Evolutionary conservation across 2,797 vertebrate species (phyloP).

Genomic region (Girardinus metallicus): DNA sequence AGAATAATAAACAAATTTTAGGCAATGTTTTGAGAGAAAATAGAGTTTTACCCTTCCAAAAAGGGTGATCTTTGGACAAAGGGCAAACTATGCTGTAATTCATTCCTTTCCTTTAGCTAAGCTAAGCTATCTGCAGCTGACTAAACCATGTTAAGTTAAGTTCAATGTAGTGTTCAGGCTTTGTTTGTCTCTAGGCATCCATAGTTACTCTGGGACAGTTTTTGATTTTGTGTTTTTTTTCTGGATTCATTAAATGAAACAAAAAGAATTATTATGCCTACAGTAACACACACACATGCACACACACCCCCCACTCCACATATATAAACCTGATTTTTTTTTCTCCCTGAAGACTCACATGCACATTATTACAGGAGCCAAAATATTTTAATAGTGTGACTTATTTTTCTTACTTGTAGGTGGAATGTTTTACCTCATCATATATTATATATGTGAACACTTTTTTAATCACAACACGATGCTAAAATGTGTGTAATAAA

Average conservation of each 20-base stretch:
- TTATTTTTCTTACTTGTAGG: conserved; percentile 32
- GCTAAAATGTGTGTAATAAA: not conserved
- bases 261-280: not conserved
- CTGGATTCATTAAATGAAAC: not conserved
- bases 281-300: not conserved
- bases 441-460: conserved; percentile 30
- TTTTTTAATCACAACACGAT: not conserved
- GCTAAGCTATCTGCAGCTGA: not conserved
- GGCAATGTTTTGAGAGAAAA: not conserved
- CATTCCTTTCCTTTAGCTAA: not conserved
- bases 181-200: not conserved
- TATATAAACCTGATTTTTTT: not conserved
- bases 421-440: conserved; percentile 22
- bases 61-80: not conserved
- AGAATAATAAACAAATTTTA: not conserved
- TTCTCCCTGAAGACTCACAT: not conserved
- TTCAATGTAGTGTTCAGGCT: not conserved
- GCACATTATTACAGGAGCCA: not conserved
- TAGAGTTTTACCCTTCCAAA: not conserved
- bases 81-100: not conserved
- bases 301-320: not conserved
- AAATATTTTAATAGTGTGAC: conserved; percentile 26
- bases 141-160: not conserved
- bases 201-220: not conserved
- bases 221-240: not conserved